Evolutionary conservation across 2,797 vertebrate genomes (phyloP).

Genomic region (Sebastes minor): DNA sequence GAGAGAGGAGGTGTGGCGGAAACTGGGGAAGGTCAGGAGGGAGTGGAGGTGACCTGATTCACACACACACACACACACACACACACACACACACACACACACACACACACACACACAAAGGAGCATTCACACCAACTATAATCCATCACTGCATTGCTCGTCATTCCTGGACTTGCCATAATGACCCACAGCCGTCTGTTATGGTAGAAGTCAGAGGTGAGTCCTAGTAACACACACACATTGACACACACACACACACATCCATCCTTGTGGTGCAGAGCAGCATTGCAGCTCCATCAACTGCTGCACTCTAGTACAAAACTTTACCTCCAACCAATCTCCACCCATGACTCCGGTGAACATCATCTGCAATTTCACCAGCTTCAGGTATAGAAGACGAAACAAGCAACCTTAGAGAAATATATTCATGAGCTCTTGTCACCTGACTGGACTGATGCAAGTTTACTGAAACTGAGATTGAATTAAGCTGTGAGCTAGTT

Average conservation of each 20-base stretch:
- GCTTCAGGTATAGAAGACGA: background rate
- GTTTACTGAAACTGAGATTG: constrained; percentile 21
- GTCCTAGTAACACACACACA: constrained; percentile 16
- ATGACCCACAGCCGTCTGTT: constrained; percentile 56
- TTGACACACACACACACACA: background rate
- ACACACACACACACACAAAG: constrained; percentile 9
- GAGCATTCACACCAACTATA: constrained; percentile 29
- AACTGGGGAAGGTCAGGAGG: constrained; percentile 68
- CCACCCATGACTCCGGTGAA: background rate
- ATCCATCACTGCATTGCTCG: constrained; percentile 57
- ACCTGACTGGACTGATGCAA: constrained; percentile 36
- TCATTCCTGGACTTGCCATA: constrained; percentile 44
- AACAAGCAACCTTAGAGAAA: background rate
- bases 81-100: background rate
- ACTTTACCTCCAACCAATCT: background rate
- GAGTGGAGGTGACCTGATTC: constrained; percentile 70
- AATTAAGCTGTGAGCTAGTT: constrained; percentile 19
- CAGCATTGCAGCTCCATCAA: constrained; percentile 35
- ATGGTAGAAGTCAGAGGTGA: constrained; percentile 57
- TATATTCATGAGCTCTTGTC: constrained; percentile 6
- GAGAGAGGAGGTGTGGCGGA: constrained; percentile 42
- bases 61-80: constrained; percentile 15
- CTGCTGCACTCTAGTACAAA: background rate
- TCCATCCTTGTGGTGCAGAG: constrained; percentile 20
- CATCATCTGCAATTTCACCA: background rate